phyloP scores from a whole-genome alignment of 2,888 invertebrate species.

The Rhingia campestris region DNA sequence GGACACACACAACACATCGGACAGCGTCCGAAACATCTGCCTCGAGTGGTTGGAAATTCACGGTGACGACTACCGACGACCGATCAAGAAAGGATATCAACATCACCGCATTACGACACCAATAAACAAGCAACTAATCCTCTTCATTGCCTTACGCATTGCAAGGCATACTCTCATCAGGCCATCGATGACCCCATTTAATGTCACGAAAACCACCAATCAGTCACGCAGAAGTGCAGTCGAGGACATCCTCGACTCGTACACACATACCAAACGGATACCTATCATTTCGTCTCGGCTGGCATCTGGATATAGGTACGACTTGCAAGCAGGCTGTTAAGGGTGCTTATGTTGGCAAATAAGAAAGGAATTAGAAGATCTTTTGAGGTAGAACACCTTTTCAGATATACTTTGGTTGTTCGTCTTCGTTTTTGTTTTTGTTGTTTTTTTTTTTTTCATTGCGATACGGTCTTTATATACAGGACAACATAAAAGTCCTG shows the following conservation, averaged over 20 bases:
- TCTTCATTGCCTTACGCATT: slow-evolving; percentile 16
- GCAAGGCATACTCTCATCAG: slow-evolving; percentile 22
- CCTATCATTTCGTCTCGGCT: slow-evolving; percentile 61
- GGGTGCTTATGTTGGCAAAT: slow-evolving; percentile 67
- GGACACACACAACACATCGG: background rate
- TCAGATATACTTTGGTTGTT: slow-evolving; percentile 34
- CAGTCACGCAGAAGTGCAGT: slow-evolving; percentile 71
- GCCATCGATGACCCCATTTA: slow-evolving; percentile 70
- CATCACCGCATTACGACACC: slow-evolving; percentile 46
- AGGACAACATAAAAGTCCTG: slow-evolving; percentile 39
- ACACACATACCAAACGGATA: slow-evolving; percentile 30
- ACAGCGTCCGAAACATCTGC: slow-evolving; percentile 49
- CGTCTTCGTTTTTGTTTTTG: slow-evolving; percentile 10
- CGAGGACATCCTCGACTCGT: slow-evolving; percentile 7
- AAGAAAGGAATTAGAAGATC: slow-evolving; percentile 68
- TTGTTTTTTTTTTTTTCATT: too few relatives aligned
- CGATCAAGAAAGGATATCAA: slow-evolving; percentile 52
- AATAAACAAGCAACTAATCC: slow-evolving; percentile 56
- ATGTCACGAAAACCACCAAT: slow-evolving; percentile 74
- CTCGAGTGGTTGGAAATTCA: slow-evolving; percentile 41
- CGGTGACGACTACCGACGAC: background rate
- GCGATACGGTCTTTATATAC: slow-evolving; percentile 4
- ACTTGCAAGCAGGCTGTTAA: slow-evolving; percentile 22
- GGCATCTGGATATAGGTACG: slow-evolving; percentile 54
- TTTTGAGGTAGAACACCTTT: slow-evolving; percentile 53